Evolutionary conservation across 2,797 vertebrate species (phyloP).

Genomic region (Sarcophilus harrisii): DNA sequence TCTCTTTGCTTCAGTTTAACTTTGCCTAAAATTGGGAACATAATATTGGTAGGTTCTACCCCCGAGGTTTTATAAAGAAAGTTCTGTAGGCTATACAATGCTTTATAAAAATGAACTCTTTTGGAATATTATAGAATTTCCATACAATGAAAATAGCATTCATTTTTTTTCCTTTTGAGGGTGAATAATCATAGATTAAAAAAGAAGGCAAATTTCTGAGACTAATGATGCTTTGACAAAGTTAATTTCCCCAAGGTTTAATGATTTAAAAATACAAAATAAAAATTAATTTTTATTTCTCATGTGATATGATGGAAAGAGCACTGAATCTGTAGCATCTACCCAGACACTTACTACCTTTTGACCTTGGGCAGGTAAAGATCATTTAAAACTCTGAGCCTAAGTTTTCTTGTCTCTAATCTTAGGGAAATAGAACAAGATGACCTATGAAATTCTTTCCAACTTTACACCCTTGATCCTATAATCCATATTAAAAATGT

Average conservation of each 20-base stretch:
- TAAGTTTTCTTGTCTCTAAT: not conserved
- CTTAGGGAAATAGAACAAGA: not conserved
- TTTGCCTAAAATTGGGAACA: not conserved
- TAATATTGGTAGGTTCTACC: not conserved
- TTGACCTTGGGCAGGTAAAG: not conserved
- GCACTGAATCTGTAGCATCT: not conserved
- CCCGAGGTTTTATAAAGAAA: not conserved
- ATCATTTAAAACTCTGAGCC: not conserved
- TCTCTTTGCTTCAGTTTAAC: not conserved
- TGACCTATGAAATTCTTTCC: not conserved
- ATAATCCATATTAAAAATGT: not conserved
- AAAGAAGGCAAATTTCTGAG: constrained; percentile 22
- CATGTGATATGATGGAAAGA: not conserved
- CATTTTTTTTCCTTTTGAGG: constrained; percentile 5
- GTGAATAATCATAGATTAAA: constrained; percentile 42
- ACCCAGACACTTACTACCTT: not conserved
- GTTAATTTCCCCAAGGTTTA: constrained; percentile 2
- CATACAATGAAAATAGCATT: constrained; percentile 9
- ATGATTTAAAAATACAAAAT: constrained; percentile 38
- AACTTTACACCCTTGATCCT: not conserved
- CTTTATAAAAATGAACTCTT: not conserved
- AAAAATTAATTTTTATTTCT: not conserved
- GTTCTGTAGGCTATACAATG: not conserved
- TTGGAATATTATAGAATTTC: constrained; percentile 58
- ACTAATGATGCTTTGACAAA: constrained; percentile 18